Evolutionary conservation across 2,888 invertebrate genomes (phyloP).

Genomic region (Ophion costatus): DNA sequence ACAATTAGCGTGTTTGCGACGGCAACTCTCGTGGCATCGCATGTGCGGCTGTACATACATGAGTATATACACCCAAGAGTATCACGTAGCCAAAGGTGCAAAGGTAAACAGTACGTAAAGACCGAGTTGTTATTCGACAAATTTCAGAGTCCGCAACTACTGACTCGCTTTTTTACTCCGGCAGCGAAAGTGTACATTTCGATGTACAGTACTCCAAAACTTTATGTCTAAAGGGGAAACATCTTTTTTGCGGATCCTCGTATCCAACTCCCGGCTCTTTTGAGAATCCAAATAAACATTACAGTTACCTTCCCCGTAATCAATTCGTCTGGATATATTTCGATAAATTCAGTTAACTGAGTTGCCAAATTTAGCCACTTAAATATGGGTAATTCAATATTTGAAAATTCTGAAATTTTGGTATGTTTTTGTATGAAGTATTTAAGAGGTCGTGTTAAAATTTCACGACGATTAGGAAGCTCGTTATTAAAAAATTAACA

Average conservation of each 20-base stretch:
- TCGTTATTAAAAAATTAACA: too few species aligned
- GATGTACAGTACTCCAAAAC: not conserved
- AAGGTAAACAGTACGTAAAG: slow-evolving; percentile 20
- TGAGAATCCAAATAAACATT: too few species aligned
- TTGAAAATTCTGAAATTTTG: too few species aligned
- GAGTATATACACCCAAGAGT: not conserved
- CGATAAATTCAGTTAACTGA: too few species aligned
- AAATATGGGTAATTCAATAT: too few species aligned
- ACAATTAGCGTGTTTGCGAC: slow-evolving; percentile 74
- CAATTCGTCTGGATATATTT: too few species aligned
- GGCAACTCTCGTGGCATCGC: slow-evolving; percentile 24
- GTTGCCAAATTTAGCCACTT: too few species aligned
- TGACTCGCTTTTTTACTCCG: slow-evolving; percentile 44
- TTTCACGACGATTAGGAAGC: too few species aligned
- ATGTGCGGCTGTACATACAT: not conserved
- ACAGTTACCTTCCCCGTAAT: too few species aligned
- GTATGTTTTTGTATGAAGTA: too few species aligned
- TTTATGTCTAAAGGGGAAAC: slow-evolving; percentile 16
- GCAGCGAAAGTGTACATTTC: not conserved
- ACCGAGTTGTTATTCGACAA: slow-evolving; percentile 25
- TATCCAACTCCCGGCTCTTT: not conserved
- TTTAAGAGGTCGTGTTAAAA: too few species aligned
- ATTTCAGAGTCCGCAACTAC: slow-evolving; percentile 28
- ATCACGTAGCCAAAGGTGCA: slow-evolving; percentile 14
- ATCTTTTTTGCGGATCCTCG: not conserved